Evolutionary conservation across 2,888 invertebrate genomes (phyloP).

Genomic region (Arrhopalites spinosus): DNA sequence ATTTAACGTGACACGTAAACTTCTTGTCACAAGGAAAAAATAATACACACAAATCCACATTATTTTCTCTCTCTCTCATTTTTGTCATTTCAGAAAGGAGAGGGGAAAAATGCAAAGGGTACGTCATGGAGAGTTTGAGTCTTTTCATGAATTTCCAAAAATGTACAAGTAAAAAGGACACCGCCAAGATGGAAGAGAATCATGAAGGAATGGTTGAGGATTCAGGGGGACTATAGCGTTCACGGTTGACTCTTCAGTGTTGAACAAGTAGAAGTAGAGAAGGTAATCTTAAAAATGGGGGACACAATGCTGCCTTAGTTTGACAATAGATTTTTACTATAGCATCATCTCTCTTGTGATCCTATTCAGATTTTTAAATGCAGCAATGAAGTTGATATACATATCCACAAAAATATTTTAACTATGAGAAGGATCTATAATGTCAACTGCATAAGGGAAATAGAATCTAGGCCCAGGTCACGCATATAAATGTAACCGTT

Average conservation of each 20-base stretch:
- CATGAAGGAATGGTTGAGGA: background rate
- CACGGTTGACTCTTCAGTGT: conserved; percentile 24
- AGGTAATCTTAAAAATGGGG: conserved; percentile 2
- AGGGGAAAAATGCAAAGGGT: conserved; percentile 21
- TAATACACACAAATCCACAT: too few species aligned
- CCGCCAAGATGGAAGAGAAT: conserved; percentile 44
- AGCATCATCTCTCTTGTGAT: conserved; percentile 2
- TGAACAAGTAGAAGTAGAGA: too few species aligned
- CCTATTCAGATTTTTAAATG: conserved; percentile 5
- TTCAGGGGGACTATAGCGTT: conserved; percentile 14
- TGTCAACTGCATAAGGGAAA: too few species aligned
- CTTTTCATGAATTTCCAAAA: conserved; percentile 40
- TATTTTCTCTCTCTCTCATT: conserved; percentile 3
- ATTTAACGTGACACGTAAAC: too few species aligned
- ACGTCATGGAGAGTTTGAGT: conserved; percentile 39
- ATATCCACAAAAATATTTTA: background rate
- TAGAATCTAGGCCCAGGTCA: too few species aligned
- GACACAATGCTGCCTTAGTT: conserved; percentile 20
- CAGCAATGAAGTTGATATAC: too few species aligned
- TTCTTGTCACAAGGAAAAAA: too few species aligned
- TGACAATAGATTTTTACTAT: conserved; percentile 33
- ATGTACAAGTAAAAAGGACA: conserved; percentile 40
- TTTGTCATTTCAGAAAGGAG: conserved; percentile 15
- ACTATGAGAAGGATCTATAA: too few species aligned
- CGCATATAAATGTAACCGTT: too few species aligned